A percentile compares a stretch with the other conserved stretches of the same genome.
Evolutionary conservation across 2,888 invertebrate genomes (phyloP).

Genomic region (Pristionchus exspectatus): DNA sequence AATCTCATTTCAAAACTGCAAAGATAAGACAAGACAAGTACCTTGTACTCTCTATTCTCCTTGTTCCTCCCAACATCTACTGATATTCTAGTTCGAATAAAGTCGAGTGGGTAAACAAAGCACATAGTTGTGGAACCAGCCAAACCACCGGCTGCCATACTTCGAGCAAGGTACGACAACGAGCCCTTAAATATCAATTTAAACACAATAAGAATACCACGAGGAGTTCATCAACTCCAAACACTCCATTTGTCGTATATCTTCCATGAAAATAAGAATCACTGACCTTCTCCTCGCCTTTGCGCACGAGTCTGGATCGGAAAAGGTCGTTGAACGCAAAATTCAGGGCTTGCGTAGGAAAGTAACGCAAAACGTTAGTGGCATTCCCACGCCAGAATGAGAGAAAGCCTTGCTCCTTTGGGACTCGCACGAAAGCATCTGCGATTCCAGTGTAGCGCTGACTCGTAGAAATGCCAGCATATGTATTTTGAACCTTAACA

Average conservation of each 20-base stretch:
- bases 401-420: constrained; percentile 67
- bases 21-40: background rate
- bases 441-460: constrained; percentile 67
- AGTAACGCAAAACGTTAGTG: constrained; percentile 64
- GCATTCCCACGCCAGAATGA: constrained; percentile 71
- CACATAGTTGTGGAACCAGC: constrained; percentile 70
- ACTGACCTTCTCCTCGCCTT: constrained; percentile 62
- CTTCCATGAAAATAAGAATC: background rate
- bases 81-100: constrained; percentile 67
- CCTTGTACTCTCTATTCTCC: constrained; percentile 65
- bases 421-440: constrained; percentile 68
- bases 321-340: constrained; percentile 72
- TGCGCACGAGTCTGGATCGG: constrained; percentile 63
- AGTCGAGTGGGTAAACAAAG: constrained; percentile 70
- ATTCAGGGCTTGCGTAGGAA: constrained; percentile 70
- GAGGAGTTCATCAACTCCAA: too few species aligned
- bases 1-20: too few species aligned
- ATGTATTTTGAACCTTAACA: constrained; percentile 70
- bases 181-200: constrained; percentile 59
- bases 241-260: too few species aligned
- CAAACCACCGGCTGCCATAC: constrained; percentile 66
- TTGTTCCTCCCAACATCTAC: constrained; percentile 65
- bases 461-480: constrained; percentile 65
- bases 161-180: constrained; percentile 62
- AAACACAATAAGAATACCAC: background rate